Base-by-base conservation (phyloP, 2,888 invertebrate species). In the Troilus luridus region DNA sequence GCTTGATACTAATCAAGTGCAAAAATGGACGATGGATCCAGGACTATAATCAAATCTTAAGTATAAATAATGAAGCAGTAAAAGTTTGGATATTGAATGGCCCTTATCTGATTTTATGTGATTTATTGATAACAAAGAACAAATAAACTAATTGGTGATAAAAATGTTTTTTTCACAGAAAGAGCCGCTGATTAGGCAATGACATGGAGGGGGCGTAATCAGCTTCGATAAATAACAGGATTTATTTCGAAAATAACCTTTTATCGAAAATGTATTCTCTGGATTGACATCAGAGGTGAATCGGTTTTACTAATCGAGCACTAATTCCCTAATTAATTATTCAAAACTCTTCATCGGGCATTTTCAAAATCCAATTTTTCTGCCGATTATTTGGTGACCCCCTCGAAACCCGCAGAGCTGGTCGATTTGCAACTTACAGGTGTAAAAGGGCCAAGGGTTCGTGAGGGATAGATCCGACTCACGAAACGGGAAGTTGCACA, bases 351-450 rank as follows among this genome's bases (percentile, higher is more conserved):
- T 62, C 59, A 59, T 64, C 64, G n/a, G 64, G 2, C n/a, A 10
- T 1, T 64, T n/a, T 10, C 5, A 64, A 64, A 64, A 64, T 11
- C 67, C 67, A n/a, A n/a, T n/a, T n/a, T 2, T 67, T 12, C 67
- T 24, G 11, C 24, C 2, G 11, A 67, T 24, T 67, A 27, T 24
- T 12, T 9, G 12, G 24, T 12, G 17, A 72, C 72, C 1, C 72
- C 27, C 27, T 11, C 24, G 24, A 24, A 24, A 67, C 24, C 67
- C 24, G 21, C n/a, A 10, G 14, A 72, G 85, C 12, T 12, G 85
- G 85, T 85, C 85, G 54, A 85, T 85, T 85, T 85, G 85, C 85
- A 85, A 56, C 56, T 85, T 85, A 85, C 85, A 85, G 56, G 85
- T 85, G 85, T 85, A 85, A 85, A 56, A n/a, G 85, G 56, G 56